phyloP scores from a whole-genome alignment of 2,113 vertebrate genomes.

The Gavia stellata region DNA sequence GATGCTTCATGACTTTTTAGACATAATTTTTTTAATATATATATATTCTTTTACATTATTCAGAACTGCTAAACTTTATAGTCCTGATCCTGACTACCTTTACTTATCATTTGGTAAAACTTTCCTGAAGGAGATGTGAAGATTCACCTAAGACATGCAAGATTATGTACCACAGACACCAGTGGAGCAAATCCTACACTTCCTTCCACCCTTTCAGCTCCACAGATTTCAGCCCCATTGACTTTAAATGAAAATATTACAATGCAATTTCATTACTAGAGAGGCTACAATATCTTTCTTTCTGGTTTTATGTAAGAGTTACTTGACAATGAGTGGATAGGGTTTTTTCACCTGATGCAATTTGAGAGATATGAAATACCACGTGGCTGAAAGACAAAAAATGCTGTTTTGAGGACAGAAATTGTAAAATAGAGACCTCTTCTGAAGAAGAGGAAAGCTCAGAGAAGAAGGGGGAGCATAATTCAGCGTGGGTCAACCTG shows the following conservation, averaged over 20 bases:
- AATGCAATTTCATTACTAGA: not conserved
- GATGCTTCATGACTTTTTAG: not conserved
- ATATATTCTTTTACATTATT: not conserved
- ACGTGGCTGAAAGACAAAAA: not conserved
- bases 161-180: not conserved
- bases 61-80: not conserved
- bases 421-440: not conserved
- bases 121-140: not conserved
- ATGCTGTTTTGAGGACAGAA: not conserved
- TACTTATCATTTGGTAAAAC: not conserved
- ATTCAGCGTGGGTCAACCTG: accelerated
- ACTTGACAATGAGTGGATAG: not conserved
- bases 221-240: not conserved
- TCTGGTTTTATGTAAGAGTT: not conserved
- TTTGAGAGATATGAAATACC: not conserved
- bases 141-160: not conserved
- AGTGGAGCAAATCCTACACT: not conserved
- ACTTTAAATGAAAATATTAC: not conserved
- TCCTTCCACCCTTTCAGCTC: not conserved
- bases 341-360: not conserved
- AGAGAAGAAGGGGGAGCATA: not conserved
- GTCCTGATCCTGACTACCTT: not conserved
- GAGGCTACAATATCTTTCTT: not conserved
- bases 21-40: too few relatives aligned
- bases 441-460: not conserved